Evolutionary conservation across 2,113 vertebrate genomes (phyloP), one percentile per base, ranked within the genome.

Genomic region (Gadus chalcogrammus): DNA sequence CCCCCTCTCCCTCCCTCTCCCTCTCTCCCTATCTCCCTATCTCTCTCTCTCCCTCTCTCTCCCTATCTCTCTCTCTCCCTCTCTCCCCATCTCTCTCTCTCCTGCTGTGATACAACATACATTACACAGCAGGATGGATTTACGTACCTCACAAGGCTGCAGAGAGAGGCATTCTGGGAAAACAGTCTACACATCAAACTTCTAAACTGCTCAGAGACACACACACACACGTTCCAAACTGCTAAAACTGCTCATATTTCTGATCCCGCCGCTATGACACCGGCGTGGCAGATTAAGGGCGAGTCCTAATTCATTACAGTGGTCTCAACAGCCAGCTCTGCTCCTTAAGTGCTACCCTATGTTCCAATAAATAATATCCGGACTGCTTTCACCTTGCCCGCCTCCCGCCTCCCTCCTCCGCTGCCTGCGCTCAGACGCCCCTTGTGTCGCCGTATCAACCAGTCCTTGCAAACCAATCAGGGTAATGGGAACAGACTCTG

Each of bases 401-500:
- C 56, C 58, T 61, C 66, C 61, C 69, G 72, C 56, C 58, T 61
- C 71, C 80, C 70, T 74, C 72, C 52, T 73, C 65, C 65, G 35
- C 69, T 63, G 67, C 61, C 62, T 85, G 85, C 67, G 73, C 80
- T 79, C 73, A 80, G 69, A 64, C 71, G 74, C 72, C 75, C 67
- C 69, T 84, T 71, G 79, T 55, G 65, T 42, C 59, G 65, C 67
- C 38, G 17, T 76, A 78, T 72, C 42, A 28, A 73, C 67, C 60
- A 67, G 64, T 64, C 69, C 59, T 71, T 67, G 68, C 42, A 76
- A 77, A 77, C 68, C 72, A 87, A 88, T 88, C 80, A 82, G 56
- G 53, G 70, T 89, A 88, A 90, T 88, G 82, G 84, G 84, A 68
- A 67, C 64, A 3, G 61, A 35, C 48, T 17, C 64, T 55, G 58